Percentiles rank a stretch among this genome's conserved stretches.
Evolutionary conservation across 2,113 vertebrate species (phyloP).

Genomic region (Oncorhynchus clarkii): DNA sequence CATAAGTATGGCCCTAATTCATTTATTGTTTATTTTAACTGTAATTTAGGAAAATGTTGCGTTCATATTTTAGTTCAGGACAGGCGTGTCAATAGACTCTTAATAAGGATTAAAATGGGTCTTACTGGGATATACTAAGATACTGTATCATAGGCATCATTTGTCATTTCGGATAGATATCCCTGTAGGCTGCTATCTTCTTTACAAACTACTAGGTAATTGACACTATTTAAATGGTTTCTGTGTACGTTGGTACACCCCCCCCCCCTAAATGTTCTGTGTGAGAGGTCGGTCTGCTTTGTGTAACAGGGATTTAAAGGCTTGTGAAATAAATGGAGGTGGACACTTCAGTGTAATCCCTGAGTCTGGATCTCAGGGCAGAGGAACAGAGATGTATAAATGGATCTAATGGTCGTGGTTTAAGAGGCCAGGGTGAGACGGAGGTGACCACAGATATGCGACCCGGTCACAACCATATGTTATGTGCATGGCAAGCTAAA

Average conservation of each 20-base stretch:
- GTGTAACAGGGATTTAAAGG: background rate
- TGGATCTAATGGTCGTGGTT: background rate
- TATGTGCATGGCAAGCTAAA: background rate
- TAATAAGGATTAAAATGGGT: background rate
- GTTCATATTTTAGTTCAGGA: no score
- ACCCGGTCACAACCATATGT: background rate
- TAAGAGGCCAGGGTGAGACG: background rate
- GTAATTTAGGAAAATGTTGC: no score
- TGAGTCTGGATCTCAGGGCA: background rate
- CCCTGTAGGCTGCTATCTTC: constrained; percentile 38
- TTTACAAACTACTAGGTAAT: no score
- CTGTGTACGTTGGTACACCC: no score
- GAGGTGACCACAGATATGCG: background rate
- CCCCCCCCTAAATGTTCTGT: background rate
- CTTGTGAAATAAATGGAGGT: background rate
- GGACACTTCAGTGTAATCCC: background rate
- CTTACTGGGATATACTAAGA: background rate
- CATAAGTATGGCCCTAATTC: no score
- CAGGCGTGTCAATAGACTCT: no score
- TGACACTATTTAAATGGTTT: no score
- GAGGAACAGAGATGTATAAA: background rate
- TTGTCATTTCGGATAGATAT: background rate
- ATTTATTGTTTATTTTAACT: no score
- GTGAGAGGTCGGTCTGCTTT: background rate
- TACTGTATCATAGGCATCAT: background rate